Evolutionary conservation across 2,113 vertebrate genomes (phyloP).

Genomic region (Synodontis membranacea): DNA sequence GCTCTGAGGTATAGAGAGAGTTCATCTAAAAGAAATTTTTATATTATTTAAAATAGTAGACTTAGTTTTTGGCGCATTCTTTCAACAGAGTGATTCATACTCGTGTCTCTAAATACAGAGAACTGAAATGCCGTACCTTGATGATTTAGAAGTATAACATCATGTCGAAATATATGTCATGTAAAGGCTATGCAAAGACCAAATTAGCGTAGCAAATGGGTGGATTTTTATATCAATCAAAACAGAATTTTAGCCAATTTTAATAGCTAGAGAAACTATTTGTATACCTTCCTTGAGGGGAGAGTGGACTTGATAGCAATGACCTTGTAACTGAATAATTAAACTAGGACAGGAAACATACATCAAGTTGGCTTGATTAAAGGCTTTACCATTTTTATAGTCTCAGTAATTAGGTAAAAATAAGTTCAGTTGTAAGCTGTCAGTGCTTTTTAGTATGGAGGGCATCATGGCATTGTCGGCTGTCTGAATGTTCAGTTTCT

Average conservation of each 20-base stretch:
- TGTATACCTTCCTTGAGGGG: neutral
- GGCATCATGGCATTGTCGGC: neutral
- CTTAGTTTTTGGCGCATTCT: neutral
- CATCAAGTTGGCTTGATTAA: neutral
- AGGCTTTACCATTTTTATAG: neutral
- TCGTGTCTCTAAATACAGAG: neutral
- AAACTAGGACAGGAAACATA: neutral
- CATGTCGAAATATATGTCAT: neutral
- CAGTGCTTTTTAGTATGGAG: neutral
- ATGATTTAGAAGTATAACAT: neutral
- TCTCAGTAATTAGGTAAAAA: conserved; percentile 2
- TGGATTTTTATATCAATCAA: neutral
- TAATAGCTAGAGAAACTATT: conserved; percentile 1
- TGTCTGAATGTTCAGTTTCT: neutral
- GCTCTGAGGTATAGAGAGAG: neutral
- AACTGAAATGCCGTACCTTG: neutral
- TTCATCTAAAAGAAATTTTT: neutral
- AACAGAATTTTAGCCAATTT: neutral
- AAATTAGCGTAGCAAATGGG: neutral
- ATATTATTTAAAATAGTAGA: neutral
- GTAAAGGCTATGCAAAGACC: neutral
- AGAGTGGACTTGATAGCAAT: neutral
- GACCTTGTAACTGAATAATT: conserved; percentile 26
- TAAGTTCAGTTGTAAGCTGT: neutral
- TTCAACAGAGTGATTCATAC: neutral